Conservation (phyloP, 2,113 vertebrate species). For the Eurystomus gularis region DNA sequence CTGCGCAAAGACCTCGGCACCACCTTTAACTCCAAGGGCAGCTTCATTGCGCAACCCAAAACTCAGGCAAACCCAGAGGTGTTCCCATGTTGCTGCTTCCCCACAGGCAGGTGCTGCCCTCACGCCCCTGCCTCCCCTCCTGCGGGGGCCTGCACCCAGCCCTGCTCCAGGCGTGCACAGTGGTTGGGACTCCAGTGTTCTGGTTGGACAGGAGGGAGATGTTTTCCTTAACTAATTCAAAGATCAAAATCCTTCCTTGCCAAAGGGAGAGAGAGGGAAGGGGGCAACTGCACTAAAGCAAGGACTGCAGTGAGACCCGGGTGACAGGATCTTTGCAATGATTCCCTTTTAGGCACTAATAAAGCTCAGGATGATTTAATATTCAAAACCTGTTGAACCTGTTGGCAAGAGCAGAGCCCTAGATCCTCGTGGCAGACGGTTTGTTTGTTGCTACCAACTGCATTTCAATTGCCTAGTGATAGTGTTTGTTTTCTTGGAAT, state of each 20-base stretch:
- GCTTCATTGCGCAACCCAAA: neutral
- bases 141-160: neutral
- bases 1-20: neutral
- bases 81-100: accelerated
- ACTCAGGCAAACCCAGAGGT: too few species aligned
- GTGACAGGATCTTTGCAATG: neutral
- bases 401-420: conserved; percentile 21
- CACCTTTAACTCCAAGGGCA: accelerated
- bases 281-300: neutral
- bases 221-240: neutral
- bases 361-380: neutral
- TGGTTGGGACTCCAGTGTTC: neutral
- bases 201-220: neutral
- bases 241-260: neutral
- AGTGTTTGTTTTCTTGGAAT: conserved; percentile 61
- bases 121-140: too few species aligned
- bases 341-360: neutral
- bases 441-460: conserved; percentile 59
- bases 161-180: accelerated
- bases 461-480: conserved; percentile 66
- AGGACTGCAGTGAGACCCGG: neutral
- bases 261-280: neutral
- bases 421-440: neutral
- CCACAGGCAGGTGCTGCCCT: too few species aligned
- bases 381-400: conserved; percentile 56